A percentile compares a stretch with the other conserved stretches of the same genome.
These are phyloP conservation scores for Corydoras sp. DNA, from an alignment of 2,113 vertebrate species.

Conservation along the genomic window DNA sequence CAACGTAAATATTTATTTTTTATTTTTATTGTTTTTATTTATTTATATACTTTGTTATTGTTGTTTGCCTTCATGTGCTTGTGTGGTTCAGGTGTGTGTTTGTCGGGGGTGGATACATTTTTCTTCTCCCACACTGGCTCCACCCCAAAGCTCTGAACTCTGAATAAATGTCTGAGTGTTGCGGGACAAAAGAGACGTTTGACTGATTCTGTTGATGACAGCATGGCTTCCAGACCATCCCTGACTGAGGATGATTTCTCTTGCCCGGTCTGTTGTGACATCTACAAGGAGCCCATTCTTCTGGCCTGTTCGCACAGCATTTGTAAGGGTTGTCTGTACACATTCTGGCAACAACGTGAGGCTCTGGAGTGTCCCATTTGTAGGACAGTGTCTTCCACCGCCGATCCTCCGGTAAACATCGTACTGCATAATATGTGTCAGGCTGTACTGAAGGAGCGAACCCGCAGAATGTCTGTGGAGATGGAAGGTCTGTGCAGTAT, in stretches of 20 bases:
- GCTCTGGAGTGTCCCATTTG: constrained; percentile 40
- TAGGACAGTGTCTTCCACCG: constrained; percentile 20
- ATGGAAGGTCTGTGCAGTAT: constrained; percentile 25
- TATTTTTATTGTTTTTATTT: too few species aligned
- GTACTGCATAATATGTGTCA: constrained; percentile 36
- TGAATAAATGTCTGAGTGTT: background rate
- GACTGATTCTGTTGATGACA: background rate
- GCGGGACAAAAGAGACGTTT: background rate
- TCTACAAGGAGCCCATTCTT: constrained; percentile 41
- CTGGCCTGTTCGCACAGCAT: constrained; percentile 42
- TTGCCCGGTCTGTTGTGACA: constrained; percentile 42
- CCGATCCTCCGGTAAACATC: constrained; percentile 29
- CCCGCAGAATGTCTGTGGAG: constrained; percentile 19
- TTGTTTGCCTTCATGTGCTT: too few species aligned
- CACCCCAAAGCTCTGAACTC: constrained; percentile 10
- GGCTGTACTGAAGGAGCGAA: constrained; percentile 26
- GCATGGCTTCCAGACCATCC: constrained; percentile 30
- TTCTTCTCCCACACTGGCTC: background rate
- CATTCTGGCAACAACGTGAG: constrained; percentile 35
- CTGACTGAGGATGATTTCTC: constrained; percentile 39
- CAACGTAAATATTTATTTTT: too few species aligned
- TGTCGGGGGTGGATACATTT: background rate
- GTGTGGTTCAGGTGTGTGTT: background rate
- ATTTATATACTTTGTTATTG: too few species aligned
- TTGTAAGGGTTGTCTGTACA: constrained; percentile 39